Evolutionary conservation across 2,113 vertebrate genomes (phyloP).

Genomic region (Syrmaticus mikado): DNA sequence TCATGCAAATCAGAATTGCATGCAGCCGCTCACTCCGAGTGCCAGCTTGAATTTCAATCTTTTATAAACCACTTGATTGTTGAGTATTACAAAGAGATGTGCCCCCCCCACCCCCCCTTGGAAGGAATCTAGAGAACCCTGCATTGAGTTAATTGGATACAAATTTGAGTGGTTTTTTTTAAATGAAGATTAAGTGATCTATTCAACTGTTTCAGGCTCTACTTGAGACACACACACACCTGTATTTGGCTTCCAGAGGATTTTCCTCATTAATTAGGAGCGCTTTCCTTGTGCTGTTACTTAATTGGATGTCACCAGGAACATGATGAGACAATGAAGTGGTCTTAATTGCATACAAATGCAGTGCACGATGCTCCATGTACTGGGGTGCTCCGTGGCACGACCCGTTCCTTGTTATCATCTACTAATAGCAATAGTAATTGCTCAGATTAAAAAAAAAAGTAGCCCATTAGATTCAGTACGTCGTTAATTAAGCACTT

Average conservation of each 20-base stretch:
- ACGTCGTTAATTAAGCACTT: not conserved
- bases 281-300: slow-evolving; percentile 67
- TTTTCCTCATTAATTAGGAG: slow-evolving; percentile 78
- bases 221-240: slow-evolving; percentile 70
- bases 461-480: not conserved
- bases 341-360: slow-evolving; percentile 72
- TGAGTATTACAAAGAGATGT: slow-evolving; percentile 39
- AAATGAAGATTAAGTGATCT: slow-evolving; percentile 61
- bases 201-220: slow-evolving; percentile 67
- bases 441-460: not conserved
- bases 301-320: slow-evolving; percentile 72
- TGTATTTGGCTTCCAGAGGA: slow-evolving; percentile 67
- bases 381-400: not conserved
- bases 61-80: slow-evolving; percentile 30
- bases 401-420: not conserved
- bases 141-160: slow-evolving; percentile 67
- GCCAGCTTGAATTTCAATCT: slow-evolving; percentile 58
- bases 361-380: slow-evolving; percentile 9
- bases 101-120: slow-evolving; percentile 5
- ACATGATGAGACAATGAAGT: slow-evolving; percentile 71
- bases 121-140: slow-evolving; percentile 57
- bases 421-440: not conserved
- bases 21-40: slow-evolving; percentile 5
- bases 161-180: slow-evolving; percentile 50
- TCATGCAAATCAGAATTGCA: not conserved